Conservation (phyloP, 2,888 invertebrate genomes). For the Acanthosepion pharaonis region DNA sequence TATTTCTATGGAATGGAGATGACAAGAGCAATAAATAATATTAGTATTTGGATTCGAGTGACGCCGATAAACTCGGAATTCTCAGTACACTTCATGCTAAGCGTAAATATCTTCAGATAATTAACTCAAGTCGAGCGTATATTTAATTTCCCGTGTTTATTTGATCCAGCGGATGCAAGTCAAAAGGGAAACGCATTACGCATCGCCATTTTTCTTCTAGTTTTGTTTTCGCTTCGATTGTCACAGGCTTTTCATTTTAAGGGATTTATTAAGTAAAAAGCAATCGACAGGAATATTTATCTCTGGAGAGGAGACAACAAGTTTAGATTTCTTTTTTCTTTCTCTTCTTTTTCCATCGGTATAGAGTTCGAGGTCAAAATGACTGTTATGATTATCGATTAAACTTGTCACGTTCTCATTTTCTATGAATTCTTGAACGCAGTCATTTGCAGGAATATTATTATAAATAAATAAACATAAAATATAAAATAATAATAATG, state of each 20-base stretch:
- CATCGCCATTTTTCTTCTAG: not conserved
- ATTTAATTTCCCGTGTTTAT: not conserved
- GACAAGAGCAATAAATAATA: not conserved
- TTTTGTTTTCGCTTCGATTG: not conserved
- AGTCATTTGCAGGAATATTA: not conserved
- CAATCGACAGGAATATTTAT: not conserved
- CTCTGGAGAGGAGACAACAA: not conserved
- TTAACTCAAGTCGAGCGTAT: not conserved
- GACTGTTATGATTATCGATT: not conserved
- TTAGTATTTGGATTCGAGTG: not conserved
- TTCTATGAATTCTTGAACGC: not conserved
- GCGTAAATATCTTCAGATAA: not conserved
- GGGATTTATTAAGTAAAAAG: not conserved
- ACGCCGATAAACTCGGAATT: not conserved
- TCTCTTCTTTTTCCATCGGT: not conserved
- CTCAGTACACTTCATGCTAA: not conserved
- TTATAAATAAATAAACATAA: too few species aligned
- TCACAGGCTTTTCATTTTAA: not conserved
- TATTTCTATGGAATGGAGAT: not conserved
- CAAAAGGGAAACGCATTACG: not conserved
- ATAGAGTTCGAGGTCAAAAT: not conserved
- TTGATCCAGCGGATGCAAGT: not conserved
- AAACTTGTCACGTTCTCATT: not conserved
- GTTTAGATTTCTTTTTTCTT: not conserved
- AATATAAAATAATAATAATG: too few species aligned